Conservation (phyloP, 2,888 invertebrate genomes). For the Imbricaverruca yamaguchii region DNA sequence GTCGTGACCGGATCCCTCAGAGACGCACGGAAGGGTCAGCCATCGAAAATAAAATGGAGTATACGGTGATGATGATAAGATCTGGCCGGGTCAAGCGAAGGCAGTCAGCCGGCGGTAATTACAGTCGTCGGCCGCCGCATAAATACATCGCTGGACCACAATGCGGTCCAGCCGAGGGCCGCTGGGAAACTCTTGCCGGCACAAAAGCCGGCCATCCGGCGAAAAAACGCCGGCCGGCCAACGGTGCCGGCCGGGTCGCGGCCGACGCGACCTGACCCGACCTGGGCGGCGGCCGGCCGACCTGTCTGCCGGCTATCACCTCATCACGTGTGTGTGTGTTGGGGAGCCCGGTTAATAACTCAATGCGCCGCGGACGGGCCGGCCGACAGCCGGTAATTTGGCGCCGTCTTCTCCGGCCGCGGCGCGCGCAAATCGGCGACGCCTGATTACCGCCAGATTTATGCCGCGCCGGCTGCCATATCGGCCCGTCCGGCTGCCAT, state of each 20-base stretch:
- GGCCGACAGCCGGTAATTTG: neutral
- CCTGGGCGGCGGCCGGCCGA: neutral
- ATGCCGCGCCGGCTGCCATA: conserved; percentile 10
- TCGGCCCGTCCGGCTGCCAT: neutral
- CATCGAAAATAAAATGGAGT: neutral
- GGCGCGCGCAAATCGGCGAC: neutral
- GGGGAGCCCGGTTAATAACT: neutral
- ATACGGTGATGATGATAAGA: neutral
- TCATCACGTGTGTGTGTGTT: neutral
- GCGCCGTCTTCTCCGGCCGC: neutral
- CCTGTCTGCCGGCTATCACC: neutral
- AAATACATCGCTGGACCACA: neutral
- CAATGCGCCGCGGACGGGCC: neutral
- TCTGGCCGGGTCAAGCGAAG: neutral
- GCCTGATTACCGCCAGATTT: conserved; percentile 3
- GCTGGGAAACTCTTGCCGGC: neutral
- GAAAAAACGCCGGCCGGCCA: neutral
- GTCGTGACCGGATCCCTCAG: too few relatives aligned
- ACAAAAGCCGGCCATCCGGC: neutral
- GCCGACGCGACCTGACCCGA: neutral
- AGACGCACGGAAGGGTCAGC: too few relatives aligned
- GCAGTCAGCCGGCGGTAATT: neutral
- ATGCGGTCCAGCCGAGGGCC: neutral
- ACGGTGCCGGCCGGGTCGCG: neutral
- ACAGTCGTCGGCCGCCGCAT: neutral